Percentiles rank a stretch among this genome's conserved stretches.
phyloP scores from a whole-genome alignment of 1,140 invertebrate genomes.

The Drosophila miranda region DNA sequence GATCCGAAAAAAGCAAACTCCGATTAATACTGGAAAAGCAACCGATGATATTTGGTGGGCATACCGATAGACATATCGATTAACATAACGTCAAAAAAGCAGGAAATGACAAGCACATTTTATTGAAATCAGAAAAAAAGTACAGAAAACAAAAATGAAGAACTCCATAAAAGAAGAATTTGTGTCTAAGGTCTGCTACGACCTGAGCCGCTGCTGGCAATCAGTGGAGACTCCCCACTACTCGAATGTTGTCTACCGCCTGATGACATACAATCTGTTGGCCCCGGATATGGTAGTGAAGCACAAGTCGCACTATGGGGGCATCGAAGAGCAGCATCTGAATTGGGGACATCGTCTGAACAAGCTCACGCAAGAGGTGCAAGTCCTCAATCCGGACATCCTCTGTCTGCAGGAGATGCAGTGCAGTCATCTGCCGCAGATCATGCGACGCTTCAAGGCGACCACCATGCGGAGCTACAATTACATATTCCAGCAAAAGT shows the following conservation, averaged over 20 bases:
- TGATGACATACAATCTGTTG: constrained; percentile 92
- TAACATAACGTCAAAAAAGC: no score
- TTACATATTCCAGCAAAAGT: constrained; percentile 1
- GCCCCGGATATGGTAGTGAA: constrained; percentile 90
- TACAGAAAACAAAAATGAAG: no score
- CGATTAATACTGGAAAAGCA: no score
- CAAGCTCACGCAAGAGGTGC: constrained; percentile 88
- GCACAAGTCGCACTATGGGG: constrained; percentile 88
- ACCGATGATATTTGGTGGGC: no score
- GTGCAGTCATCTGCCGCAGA: constrained; percentile 85
- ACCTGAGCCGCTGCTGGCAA: not conserved
- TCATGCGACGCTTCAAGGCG: constrained; percentile 85
- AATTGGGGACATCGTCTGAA: constrained; percentile 87
- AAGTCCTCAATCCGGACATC: constrained; percentile 87
- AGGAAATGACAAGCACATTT: no score
- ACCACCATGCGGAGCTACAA: constrained; percentile 86
- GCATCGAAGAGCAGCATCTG: constrained; percentile 85
- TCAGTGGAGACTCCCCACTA: not conserved
- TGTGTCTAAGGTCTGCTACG: not conserved
- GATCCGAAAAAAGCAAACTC: no score
- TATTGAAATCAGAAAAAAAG: no score
- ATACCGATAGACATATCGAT: no score
- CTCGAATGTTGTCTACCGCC: not conserved
- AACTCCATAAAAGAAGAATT: no score
- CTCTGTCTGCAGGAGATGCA: constrained; percentile 86